Base-by-base conservation (phyloP, 1,140 invertebrate species). In the Ostrea edulis region DNA sequence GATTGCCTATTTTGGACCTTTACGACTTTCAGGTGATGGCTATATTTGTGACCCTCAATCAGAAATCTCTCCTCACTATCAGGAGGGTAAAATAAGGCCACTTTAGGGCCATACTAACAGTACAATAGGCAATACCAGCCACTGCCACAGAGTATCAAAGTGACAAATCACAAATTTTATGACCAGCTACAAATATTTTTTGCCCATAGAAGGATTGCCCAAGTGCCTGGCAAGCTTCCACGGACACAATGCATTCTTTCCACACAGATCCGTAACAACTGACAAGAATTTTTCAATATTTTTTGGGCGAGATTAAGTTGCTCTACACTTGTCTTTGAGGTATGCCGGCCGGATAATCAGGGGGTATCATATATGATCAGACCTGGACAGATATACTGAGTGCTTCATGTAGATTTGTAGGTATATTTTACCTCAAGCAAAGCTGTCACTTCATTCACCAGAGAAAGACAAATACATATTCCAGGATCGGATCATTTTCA, bases 351-450 rank as follows among this genome's bases (percentile, higher is more conserved):
- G 68, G 68, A 14, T 77, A 77, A 77, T 77, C 68, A 25, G 12
- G 29, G 68, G 68, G 68, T 77, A 77, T 77, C 68, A 29, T 25
- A 44, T 44, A 35, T 77, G 68, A 29, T 77, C 8, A 77, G 68
- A 25, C 25, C 7, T 77, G 68, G 8, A 14, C 22, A 14, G 68
- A 77, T 25, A 77, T 25, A 77, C 22, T 1, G 11, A 17, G 8
- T 77, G 68, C 35, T 77, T 77, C 8, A 25, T 12, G 25, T 77
- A 29, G 68, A 35, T 17, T 11, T 77, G 29, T 35, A 25, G 25
- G 68, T 77, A 77, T 77, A 77, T 77, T 77, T 35, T 77, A 77
- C 68, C 68, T 77, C 68, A 77, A 77, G 68, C 68, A 77, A 77
- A 77, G 68, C 25, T 77, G 68, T 77, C 68, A 77, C 68, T 77